These are phyloP conservation scores for Poeciliopsis turrubarensis DNA, from an alignment of 2,113 vertebrate genomes.

Conservation along the genomic window DNA sequence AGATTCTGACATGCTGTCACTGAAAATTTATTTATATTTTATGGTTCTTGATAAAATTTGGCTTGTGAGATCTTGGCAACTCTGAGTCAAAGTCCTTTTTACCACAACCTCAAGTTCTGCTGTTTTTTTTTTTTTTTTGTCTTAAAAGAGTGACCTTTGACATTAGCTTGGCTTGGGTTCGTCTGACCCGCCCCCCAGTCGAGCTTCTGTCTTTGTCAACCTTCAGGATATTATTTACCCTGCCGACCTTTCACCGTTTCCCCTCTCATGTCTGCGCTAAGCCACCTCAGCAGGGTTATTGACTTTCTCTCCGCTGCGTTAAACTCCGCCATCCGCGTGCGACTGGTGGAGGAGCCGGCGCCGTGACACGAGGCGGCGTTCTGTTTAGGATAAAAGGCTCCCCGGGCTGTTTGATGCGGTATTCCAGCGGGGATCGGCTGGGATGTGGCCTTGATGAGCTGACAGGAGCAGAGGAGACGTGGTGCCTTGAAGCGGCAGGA, in stretches of 20 bases:
- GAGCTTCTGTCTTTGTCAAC: conserved; percentile 41
- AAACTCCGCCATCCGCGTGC: conserved; percentile 38
- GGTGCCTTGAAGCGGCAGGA: conserved; percentile 63
- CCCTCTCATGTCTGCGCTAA: conserved; percentile 20
- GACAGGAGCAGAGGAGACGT: conserved; percentile 62
- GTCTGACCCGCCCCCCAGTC: conserved; percentile 18
- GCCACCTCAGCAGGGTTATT: conserved; percentile 48
- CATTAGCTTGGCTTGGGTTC: conserved; percentile 59
- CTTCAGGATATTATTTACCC: conserved; percentile 45
- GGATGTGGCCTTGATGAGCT: conserved; percentile 59
- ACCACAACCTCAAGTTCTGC: not conserved
- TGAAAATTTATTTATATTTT: too few relatives aligned
- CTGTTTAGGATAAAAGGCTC: conserved; percentile 69
- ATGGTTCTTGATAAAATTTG: not conserved
- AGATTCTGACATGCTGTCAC: not conserved
- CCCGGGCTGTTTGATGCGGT: conserved; percentile 68
- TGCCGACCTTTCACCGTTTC: conserved; percentile 56
- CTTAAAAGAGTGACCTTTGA: conserved; percentile 56
- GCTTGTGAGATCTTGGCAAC: not conserved
- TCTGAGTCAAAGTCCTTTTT: not conserved
- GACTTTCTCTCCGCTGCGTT: conserved; percentile 59
- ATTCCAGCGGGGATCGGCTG: conserved; percentile 47
- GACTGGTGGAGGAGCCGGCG: conserved; percentile 32
- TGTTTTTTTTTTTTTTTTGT: too few relatives aligned
- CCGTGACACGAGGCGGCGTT: conserved; percentile 50